Evolutionary conservation across 2,888 invertebrate genomes (phyloP).

Genomic region (Pycnomerus fuliginosus): DNA sequence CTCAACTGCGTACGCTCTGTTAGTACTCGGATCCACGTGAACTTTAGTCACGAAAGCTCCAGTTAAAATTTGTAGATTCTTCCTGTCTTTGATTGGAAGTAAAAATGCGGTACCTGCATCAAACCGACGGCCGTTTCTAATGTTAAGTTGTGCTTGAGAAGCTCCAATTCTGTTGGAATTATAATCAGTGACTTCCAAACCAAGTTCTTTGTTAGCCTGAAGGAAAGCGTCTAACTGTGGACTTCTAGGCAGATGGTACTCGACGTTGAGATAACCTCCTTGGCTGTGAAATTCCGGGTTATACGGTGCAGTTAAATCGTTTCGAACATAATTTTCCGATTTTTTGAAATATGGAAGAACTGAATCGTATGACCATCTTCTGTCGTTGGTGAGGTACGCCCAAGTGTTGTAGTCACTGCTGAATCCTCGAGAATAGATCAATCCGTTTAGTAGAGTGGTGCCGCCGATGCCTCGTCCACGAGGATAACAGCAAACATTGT

Average conservation of each 20-base stretch:
- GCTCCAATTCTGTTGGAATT: constrained; percentile 67
- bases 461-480: constrained; percentile 57
- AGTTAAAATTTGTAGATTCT: constrained; percentile 69
- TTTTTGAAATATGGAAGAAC: constrained; percentile 55
- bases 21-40: no score
- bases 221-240: constrained; percentile 55
- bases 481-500: no score
- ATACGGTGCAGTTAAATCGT: constrained; percentile 19
- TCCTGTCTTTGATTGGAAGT: constrained; percentile 61
- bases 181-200: constrained; percentile 67
- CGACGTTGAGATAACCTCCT: constrained; percentile 22
- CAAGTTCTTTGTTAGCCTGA: constrained; percentile 65
- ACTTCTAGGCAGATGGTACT: constrained; percentile 19
- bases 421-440: constrained; percentile 55
- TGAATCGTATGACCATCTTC: constrained; percentile 60
- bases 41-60: constrained; percentile 66
- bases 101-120: constrained; percentile 76
- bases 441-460: constrained; percentile 53
- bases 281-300: constrained; percentile 18
- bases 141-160: constrained; percentile 65
- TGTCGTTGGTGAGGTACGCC: constrained; percentile 43
- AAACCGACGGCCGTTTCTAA: constrained; percentile 68
- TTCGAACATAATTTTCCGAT: constrained; percentile 28
- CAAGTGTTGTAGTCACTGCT: constrained; percentile 53
- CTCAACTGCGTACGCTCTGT: no score